phyloP scores from a whole-genome alignment of 2,113 vertebrate genomes.

The Scolopax mira region DNA sequence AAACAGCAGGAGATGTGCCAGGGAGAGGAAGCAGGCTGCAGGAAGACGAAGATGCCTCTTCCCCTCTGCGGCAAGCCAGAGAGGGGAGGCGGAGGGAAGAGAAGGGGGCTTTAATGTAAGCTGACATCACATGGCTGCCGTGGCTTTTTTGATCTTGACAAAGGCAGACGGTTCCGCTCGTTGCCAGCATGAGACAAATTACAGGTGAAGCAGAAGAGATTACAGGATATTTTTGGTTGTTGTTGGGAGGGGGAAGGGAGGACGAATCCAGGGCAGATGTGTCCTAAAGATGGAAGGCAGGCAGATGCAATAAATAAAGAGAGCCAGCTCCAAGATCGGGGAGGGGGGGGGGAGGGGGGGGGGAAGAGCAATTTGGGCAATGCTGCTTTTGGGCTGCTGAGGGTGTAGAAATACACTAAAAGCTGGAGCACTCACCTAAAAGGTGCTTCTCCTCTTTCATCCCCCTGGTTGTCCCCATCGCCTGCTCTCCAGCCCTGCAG shows the following conservation, averaged over 20 bases:
- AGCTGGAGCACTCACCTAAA: not conserved
- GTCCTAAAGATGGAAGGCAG: not conserved
- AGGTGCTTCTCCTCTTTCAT: not conserved
- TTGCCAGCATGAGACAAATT: constrained; percentile 42
- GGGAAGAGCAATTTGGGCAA: not conserved
- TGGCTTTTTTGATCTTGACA: constrained; percentile 54
- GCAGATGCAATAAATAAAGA: not conserved
- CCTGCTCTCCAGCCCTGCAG: not conserved
- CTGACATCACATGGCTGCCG: not conserved
- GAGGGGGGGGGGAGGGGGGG: not conserved
- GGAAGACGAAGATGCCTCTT: not conserved
- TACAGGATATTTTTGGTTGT: constrained; percentile 39
- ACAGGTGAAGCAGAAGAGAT: constrained; percentile 65
- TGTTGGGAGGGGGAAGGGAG: not conserved
- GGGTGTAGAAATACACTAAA: not conserved
- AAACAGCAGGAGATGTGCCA: not conserved
- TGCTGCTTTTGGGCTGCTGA: not conserved
- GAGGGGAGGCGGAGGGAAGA: not conserved
- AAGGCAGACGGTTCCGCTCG: constrained; percentile 13
- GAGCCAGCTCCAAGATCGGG: not conserved
- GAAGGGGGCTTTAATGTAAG: not conserved
- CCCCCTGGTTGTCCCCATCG: not conserved
- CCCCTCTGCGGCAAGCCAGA: not conserved
- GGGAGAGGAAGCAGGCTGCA: not conserved
- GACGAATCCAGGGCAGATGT: not conserved